phyloP scores from a whole-genome alignment of 1,140 invertebrate species.

The Drosophila bipectinata region DNA sequence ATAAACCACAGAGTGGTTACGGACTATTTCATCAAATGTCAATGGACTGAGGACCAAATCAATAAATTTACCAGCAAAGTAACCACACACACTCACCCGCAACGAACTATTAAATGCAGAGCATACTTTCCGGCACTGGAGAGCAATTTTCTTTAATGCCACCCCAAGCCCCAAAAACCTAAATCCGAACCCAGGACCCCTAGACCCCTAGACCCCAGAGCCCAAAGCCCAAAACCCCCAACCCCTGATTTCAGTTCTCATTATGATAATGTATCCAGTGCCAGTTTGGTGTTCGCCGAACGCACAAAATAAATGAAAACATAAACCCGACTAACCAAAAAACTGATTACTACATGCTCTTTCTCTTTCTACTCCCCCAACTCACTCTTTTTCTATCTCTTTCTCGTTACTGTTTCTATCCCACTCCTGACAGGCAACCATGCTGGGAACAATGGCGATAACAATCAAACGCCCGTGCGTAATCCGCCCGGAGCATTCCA shows the following conservation, averaged over 20 bases:
- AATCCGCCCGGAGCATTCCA: slow-evolving; percentile 84
- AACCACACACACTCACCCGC: slow-evolving; percentile 9
- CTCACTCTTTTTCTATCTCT: not conserved
- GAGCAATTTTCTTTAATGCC: slow-evolving; percentile 63
- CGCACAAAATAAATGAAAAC: slow-evolving; percentile 77
- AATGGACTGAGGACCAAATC: slow-evolving; percentile 36
- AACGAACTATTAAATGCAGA: slow-evolving; percentile 64
- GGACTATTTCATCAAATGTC: slow-evolving; percentile 10
- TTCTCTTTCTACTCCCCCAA: not conserved
- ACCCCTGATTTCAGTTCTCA: slow-evolving; percentile 8
- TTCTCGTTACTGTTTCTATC: slow-evolving; percentile 2
- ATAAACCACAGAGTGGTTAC: too few relatives aligned
- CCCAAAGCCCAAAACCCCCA: not conserved
- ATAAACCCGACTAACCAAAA: slow-evolving; percentile 77
- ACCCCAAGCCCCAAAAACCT: slow-evolving; percentile 1
- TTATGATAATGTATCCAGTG: slow-evolving; percentile 52
- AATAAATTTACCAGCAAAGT: slow-evolving; percentile 41
- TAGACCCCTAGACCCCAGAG: not conserved
- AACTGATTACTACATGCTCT: slow-evolving; percentile 70
- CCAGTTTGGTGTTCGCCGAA: slow-evolving; percentile 53
- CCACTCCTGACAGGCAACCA: slow-evolving; percentile 65
- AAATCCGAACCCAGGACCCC: not conserved
- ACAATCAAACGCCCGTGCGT: slow-evolving; percentile 83
- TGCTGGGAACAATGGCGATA: slow-evolving; percentile 78
- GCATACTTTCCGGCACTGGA: slow-evolving; percentile 36